Conservation (phyloP, 1,140 invertebrate genomes). For the Anastrepha ludens region DNA sequence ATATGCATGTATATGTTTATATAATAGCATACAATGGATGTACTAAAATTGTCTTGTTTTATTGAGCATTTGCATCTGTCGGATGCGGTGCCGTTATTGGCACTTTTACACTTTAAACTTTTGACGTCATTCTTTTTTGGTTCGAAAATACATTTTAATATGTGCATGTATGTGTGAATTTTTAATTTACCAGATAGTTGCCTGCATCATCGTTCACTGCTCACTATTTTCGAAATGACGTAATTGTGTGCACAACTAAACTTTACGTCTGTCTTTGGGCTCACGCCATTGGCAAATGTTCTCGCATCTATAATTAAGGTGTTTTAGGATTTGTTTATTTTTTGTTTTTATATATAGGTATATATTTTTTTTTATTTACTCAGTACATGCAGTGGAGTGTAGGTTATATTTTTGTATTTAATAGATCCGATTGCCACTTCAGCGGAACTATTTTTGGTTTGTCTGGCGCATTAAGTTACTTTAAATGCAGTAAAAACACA, state of each 20-base stretch:
- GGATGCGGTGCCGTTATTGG: background rate
- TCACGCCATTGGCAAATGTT: background rate
- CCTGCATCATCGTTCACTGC: constrained; percentile 10
- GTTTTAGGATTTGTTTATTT: background rate
- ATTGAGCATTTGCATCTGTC: constrained; percentile 7
- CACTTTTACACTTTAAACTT: constrained; percentile 8
- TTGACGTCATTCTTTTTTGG: constrained; percentile 39
- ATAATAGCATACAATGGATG: background rate
- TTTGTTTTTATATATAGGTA: background rate
- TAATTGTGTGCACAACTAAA: background rate
- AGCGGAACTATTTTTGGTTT: too few species aligned
- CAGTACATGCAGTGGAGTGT: background rate
- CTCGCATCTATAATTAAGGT: background rate
- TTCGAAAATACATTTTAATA: constrained; percentile 6
- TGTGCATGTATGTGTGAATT: background rate
- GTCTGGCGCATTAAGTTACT: too few species aligned
- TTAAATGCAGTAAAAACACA: too few species aligned
- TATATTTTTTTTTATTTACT: background rate
- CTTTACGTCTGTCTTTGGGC: background rate
- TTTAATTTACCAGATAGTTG: background rate
- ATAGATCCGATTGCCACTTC: too few species aligned
- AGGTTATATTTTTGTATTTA: background rate
- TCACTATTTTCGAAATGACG: background rate
- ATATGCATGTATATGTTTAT: background rate
- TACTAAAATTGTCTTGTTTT: background rate